Evolutionary conservation across 2,797 vertebrate species (phyloP).

Genomic region (Antrozous pallidus): DNA sequence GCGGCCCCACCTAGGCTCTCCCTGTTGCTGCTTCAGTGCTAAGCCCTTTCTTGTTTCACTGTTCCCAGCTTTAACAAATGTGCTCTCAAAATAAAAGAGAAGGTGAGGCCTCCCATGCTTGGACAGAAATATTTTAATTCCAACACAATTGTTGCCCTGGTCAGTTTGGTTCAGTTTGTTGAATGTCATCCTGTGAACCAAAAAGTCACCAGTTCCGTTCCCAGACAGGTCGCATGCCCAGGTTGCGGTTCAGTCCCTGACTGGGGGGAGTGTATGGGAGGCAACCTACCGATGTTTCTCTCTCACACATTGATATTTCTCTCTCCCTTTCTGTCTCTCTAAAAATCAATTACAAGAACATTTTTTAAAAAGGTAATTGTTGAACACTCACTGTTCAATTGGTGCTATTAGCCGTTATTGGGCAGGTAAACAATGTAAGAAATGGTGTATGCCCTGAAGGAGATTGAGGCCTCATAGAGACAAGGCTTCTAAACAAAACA

Average conservation of each 20-base stretch:
- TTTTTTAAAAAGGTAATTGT: neutral
- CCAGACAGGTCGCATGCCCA: neutral
- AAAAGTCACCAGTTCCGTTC: neutral
- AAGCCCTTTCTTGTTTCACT: neutral
- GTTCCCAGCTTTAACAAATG: neutral
- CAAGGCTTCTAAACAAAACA: neutral
- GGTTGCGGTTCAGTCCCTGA: neutral
- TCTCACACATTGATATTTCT: neutral
- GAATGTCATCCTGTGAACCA: neutral
- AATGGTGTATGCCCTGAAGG: neutral
- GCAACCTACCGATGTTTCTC: neutral
- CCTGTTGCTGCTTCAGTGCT: neutral
- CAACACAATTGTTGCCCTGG: neutral
- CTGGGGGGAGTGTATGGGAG: neutral
- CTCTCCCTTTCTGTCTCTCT: neutral
- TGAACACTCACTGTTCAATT: neutral
- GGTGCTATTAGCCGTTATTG: neutral
- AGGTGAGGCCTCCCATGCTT: neutral
- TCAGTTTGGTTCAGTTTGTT: neutral
- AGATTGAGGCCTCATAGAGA: neutral
- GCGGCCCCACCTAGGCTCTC: neutral
- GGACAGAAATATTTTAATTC: neutral
- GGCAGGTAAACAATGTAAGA: neutral
- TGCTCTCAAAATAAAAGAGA: neutral
- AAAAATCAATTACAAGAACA: neutral